Evolutionary conservation across 2,888 invertebrate genomes (phyloP).

Genomic region (Heliconius ismenius): DNA sequence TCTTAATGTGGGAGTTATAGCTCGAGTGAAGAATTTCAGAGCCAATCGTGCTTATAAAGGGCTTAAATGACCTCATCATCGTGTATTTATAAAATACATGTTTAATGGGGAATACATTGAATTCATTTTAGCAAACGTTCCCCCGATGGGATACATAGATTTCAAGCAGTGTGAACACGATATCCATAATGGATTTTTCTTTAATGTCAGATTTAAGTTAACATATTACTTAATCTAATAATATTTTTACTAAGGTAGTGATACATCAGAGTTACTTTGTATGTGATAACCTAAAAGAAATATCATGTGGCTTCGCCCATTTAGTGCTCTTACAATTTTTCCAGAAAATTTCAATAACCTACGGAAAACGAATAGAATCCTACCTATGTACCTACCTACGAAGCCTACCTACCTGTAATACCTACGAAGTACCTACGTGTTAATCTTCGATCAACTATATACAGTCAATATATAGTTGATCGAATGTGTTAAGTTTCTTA

Average conservation of each 20-base stretch:
- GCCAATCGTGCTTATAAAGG: constrained; percentile 45
- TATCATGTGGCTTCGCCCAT: too few relatives aligned
- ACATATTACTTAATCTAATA: background rate
- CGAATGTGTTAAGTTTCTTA: too few relatives aligned
- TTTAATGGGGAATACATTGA: constrained; percentile 51
- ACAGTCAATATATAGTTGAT: too few relatives aligned
- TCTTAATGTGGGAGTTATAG: constrained; percentile 24
- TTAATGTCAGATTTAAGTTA: constrained; percentile 21
- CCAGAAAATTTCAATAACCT: too few relatives aligned
- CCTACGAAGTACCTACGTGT: too few relatives aligned
- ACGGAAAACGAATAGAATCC: too few relatives aligned
- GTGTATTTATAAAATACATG: constrained; percentile 40
- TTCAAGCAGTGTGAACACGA: constrained; percentile 49
- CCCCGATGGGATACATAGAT: constrained; percentile 47
- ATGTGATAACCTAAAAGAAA: background rate
- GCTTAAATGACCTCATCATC: constrained; percentile 29
- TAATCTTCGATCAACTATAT: too few relatives aligned
- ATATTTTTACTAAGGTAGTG: background rate
- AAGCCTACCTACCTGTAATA: too few relatives aligned
- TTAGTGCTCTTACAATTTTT: too few relatives aligned
- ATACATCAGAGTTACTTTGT: background rate
- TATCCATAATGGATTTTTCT: constrained; percentile 39
- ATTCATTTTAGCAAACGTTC: constrained; percentile 57
- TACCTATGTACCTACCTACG: too few relatives aligned
- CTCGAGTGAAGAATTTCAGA: constrained; percentile 29